Base-by-base conservation (phyloP, 2,797 vertebrate genomes). In the Siniperca undulata region DNA sequence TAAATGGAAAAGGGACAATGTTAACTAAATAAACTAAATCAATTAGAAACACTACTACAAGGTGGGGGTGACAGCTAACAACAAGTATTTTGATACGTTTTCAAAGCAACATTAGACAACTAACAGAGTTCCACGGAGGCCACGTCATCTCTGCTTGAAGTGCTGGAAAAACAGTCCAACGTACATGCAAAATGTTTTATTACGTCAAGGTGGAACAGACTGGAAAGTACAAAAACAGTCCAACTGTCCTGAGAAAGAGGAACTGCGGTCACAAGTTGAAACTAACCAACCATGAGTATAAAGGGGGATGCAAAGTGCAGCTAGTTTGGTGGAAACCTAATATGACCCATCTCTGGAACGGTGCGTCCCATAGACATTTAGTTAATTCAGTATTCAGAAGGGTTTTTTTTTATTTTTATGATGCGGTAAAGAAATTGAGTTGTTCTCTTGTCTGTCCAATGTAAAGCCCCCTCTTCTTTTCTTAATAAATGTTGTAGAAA, bases 211-310 rank as follows among this genome's bases (percentile, higher is more conserved):
- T 5, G 19, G 27, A 69, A 52, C 42, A 50, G 53, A 77, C 44
- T 76, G 66, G 59, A 66, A 74, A 81, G 69, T 86, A 70, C 27
- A 78, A 66, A 82, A 88, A 80, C 12, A 11, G 65, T 24, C 27
- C 55, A 71, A 56, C 1, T 24, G 2, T 2, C n/a, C 17, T 27
- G 34, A 81, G 42, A 91, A 90, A 90, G 84, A 89, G 86, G 89
- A 92, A 91, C 82, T 13, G 7, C 0, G 12, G 66, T 77, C 84
- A 90, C 64, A 82, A 77, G 75, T 2, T 74, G 56, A 88, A 82
- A 81, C 59, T 19, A 68, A 70, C 30, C 4, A 55, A 71, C 40
- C 40, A 20, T 17, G 30, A 77, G 7, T 3, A 36, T 38, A 12
- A 42, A 38, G 36, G 38, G 4, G 16, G 20, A 40, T 50, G 20